These are phyloP conservation scores for Idaea biselata DNA, from an alignment of 2,888 invertebrate genomes.

Conservation along the genomic window DNA sequence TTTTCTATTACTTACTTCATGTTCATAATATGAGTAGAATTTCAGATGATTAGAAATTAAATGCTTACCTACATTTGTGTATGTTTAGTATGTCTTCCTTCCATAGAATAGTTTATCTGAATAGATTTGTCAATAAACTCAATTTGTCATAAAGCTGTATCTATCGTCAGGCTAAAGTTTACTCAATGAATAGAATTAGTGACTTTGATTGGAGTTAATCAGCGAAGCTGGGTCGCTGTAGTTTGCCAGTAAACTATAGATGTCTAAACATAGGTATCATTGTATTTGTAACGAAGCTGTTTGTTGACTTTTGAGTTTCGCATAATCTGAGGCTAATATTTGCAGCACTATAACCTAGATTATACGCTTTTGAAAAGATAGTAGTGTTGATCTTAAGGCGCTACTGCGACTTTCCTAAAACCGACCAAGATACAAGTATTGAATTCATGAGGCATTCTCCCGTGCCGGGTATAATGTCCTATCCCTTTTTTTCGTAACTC, in stretches of 20 bases:
- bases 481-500: no score
- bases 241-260: not conserved
- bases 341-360: not conserved
- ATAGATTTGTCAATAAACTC: not conserved
- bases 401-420: constrained; percentile 3
- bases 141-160: not conserved
- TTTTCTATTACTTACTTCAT: no score
- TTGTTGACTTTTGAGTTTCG: not conserved
- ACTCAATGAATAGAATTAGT: not conserved
- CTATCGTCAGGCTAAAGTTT: not conserved
- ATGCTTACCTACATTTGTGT: not conserved
- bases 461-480: not conserved
- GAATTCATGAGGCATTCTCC: not conserved
- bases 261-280: not conserved
- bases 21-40: no score
- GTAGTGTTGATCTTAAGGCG: not conserved
- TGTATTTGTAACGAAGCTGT: not conserved
- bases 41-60: no score
- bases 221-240: not conserved
- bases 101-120: not conserved
- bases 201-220: not conserved
- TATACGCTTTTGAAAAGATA: not conserved
- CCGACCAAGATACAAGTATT: not conserved
- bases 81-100: not conserved
- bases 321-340: not conserved